Conservation (phyloP, 2,113 vertebrate genomes). For the Shinisaurus crocodilurus region DNA sequence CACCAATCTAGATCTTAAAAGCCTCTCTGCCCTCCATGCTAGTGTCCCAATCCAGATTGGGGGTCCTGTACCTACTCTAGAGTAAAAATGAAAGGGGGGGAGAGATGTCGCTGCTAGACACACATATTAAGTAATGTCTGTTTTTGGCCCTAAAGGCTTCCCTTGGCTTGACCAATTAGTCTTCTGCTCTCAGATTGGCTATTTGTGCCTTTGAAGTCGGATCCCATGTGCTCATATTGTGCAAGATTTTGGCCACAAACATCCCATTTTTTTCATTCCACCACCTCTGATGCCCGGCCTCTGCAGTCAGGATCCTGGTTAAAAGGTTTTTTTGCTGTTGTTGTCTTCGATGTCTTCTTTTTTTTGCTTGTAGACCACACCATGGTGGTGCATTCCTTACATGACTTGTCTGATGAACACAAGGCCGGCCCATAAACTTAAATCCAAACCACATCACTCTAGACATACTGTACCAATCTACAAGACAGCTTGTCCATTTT, state of each 20-base stretch:
- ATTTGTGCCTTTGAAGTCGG: conserved; percentile 37
- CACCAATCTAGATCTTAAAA: too few species aligned
- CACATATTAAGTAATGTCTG: too few species aligned
- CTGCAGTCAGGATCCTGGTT: conserved; percentile 26
- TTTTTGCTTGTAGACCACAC: not conserved
- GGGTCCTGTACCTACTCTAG: too few species aligned
- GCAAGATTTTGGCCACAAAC: conserved; percentile 56
- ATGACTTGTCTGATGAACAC: conserved; percentile 5
- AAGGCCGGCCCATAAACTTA: conserved; percentile 22
- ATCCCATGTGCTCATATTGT: conserved; percentile 45
- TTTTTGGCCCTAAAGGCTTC: not conserved
- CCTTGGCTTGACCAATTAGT: not conserved
- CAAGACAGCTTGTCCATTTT: not conserved
- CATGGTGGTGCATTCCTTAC: not conserved
- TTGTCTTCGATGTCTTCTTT: not conserved
- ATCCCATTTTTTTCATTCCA: conserved; percentile 30
- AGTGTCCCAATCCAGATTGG: too few species aligned
- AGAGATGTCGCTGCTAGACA: too few species aligned
- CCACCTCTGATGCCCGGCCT: not conserved
- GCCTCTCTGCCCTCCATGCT: too few species aligned
- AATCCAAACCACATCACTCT: conserved; percentile 1
- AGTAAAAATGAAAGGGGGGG: too few species aligned
- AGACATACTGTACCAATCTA: not conserved
- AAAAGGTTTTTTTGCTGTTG: not conserved
- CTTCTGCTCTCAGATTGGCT: not conserved